Evolutionary conservation across 2,113 vertebrate genomes (phyloP), one percentile per base, ranked within the genome.

Genomic region (Hydrochoerus hydrochaeris): DNA sequence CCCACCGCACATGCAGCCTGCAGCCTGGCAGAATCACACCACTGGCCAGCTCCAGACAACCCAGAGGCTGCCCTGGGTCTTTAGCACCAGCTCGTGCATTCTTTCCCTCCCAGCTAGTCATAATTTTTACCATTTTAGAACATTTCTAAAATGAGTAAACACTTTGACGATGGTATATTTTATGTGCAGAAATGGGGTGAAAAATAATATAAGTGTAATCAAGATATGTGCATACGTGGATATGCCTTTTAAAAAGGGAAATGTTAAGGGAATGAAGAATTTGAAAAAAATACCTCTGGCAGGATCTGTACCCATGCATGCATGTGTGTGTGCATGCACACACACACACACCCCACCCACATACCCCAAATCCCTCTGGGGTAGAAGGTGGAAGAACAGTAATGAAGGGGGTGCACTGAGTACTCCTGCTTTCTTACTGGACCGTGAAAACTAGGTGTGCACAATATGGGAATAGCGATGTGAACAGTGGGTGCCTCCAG

Each of bases 291-390:
- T 16, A 7, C 26, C 28, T 24, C 7, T 1, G 41, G 57, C 0
- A 7, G 9, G 46, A 19, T 17, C 10, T 60, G 5, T 0, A 35
- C 46, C 58, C 5, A 3, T 24, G 28, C 26, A 19, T 8, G 30
- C 4, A 0, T n/a, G n/a, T 0, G 11, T 57, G 4, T 16, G 17
- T 1, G 3, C 24, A 10, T 41, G 9, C 1, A 38, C 5, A 9
- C 4, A 65, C 7, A 20, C 44, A 62, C 10, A 22, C 16, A n/a
- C 13, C 35, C n/a, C 52, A 54, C 52, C 4, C 52, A 14, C 65
- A 69, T 26, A 67, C 32, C 13, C 35, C 35, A 17, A 19, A 5
- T 26, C 35, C 54, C 62, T 17, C 14, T 5, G 1, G 19, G 49
- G 41, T 0, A 9, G 52, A 62, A 57, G 10, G 5, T 0, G 1